Evolutionary conservation across 2,797 vertebrate genomes (phyloP).

Genomic region (Siniperca undulata): DNA sequence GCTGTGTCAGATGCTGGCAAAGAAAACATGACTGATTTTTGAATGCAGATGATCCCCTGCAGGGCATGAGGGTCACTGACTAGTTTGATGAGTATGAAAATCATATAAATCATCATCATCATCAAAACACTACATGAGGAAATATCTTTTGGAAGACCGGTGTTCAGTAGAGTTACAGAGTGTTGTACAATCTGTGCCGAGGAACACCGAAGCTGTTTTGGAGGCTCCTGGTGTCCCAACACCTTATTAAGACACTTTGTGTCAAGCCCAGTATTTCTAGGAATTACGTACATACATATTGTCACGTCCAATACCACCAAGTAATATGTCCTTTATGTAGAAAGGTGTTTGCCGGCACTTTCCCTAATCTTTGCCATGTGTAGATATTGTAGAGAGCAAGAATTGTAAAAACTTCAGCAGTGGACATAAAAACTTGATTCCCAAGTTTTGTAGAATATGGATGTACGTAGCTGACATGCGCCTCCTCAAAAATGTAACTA

Average conservation of each 20-base stretch:
- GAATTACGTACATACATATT: neutral
- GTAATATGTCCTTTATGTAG: neutral
- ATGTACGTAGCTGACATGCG: neutral
- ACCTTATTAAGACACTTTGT: neutral
- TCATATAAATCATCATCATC: slow-evolving; percentile 2
- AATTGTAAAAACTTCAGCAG: neutral
- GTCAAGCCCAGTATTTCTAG: neutral
- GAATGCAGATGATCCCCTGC: neutral
- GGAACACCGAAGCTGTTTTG: neutral
- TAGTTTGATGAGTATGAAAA: slow-evolving; percentile 1
- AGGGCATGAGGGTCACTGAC: neutral
- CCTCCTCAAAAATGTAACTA: neutral
- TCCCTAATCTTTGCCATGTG: neutral
- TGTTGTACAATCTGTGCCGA: neutral
- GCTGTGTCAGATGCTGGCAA: slow-evolving; percentile 21
- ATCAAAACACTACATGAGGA: neutral
- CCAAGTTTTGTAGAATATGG: neutral
- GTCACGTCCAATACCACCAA: neutral
- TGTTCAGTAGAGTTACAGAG: neutral
- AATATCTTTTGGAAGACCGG: neutral
- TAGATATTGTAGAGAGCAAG: neutral
- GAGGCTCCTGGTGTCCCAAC: neutral
- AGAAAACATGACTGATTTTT: slow-evolving; percentile 14
- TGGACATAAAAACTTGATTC: neutral
- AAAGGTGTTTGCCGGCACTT: neutral